Conservation (phyloP, 2,888 invertebrate genomes). For the Nemoura dubitans region DNA sequence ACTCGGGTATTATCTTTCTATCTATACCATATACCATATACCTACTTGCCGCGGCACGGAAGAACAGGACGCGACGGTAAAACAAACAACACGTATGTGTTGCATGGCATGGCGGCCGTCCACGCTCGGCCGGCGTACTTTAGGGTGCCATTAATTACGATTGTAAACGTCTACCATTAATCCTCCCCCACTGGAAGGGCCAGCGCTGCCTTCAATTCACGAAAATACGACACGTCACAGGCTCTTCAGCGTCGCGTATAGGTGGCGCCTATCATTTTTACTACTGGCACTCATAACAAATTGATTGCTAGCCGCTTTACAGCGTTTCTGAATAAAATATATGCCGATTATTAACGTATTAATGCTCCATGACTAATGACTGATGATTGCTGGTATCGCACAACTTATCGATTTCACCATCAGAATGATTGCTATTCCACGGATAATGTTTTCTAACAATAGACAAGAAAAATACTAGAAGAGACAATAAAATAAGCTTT, state of each 20-base stretch:
- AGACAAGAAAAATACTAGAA: not conserved
- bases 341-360: not conserved
- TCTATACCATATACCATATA: no score
- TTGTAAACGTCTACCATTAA: slow-evolving; percentile 25
- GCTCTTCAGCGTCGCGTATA: not conserved
- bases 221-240: not conserved
- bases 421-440: not conserved
- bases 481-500: not conserved
- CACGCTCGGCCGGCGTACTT: not conserved
- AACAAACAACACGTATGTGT: not conserved
- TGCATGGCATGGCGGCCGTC: not conserved
- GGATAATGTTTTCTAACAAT: not conserved
- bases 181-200: not conserved
- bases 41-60: not conserved
- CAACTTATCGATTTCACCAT: not conserved
- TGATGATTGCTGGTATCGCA: not conserved
- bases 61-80: not conserved
- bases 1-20: not conserved
- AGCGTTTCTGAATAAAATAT: slow-evolving; percentile 12
- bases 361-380: not conserved
- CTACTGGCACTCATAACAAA: not conserved
- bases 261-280: not conserved
- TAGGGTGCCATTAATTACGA: slow-evolving; percentile 16
- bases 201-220: not conserved
- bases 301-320: not conserved